Evolutionary conservation across 2,888 invertebrate species (phyloP).

Genomic region (Andricus quercusramuli): DNA sequence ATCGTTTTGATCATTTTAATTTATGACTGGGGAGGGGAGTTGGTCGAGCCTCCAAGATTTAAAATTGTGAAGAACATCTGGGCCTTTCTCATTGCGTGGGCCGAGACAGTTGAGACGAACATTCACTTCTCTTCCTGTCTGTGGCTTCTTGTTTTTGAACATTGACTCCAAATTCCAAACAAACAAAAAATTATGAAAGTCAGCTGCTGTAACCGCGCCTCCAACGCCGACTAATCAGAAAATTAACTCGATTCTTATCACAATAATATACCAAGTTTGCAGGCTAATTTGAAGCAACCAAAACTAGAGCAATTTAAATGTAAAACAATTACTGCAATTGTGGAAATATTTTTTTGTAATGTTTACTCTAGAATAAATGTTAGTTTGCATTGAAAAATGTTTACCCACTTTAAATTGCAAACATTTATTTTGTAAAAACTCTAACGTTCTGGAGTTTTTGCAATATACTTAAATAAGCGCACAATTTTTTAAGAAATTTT

Average conservation of each 20-base stretch:
- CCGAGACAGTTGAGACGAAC: neutral
- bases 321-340: no score
- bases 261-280: neutral
- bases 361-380: no score
- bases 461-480: no score
- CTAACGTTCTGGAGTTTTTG: no score
- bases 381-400: no score
- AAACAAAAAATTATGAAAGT: neutral
- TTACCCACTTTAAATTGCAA: no score
- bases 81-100: neutral
- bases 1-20: neutral
- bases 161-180: neutral
- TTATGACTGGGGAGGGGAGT: neutral
- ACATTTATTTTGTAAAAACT: no score
- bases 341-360: no score
- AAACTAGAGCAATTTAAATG: neutral
- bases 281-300: neutral
- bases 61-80: neutral
- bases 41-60: neutral
- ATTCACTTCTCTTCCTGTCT: neutral
- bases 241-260: neutral
- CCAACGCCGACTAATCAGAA: neutral
- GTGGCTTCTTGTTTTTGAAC: neutral
- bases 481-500: no score
- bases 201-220: neutral